phyloP scores from a whole-genome alignment of 2,113 vertebrate genomes.

The Amphiprion percula region DNA sequence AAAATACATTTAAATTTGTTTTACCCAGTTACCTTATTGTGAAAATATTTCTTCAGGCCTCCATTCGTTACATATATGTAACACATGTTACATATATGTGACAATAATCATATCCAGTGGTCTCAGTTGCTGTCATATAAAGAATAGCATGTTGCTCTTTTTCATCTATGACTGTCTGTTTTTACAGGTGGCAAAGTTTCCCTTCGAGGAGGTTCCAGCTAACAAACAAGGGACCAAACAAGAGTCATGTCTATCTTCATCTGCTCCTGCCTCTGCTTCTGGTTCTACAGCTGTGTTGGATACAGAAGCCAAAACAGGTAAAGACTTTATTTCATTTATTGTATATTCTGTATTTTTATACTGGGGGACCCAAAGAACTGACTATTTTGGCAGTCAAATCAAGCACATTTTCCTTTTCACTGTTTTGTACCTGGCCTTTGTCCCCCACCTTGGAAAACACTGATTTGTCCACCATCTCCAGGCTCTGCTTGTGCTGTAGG shows the following conservation, averaged over 20 bases:
- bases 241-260: slow-evolving; percentile 60
- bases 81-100: background rate
- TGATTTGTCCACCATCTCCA: background rate
- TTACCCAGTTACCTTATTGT: background rate
- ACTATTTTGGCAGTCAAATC: background rate
- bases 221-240: slow-evolving; percentile 75
- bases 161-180: background rate
- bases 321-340: background rate
- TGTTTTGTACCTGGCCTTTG: background rate
- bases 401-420: background rate
- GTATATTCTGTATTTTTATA: background rate
- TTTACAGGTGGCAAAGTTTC: slow-evolving; percentile 85
- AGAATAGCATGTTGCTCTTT: background rate
- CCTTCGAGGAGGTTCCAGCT: slow-evolving; percentile 90
- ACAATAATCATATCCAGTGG: background rate
- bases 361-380: background rate
- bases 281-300: slow-evolving; percentile 42
- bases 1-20: slow-evolving; percentile 2
- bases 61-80: background rate
- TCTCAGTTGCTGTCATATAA: background rate
- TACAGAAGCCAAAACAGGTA: slow-evolving; percentile 57
- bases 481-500: slow-evolving; percentile 33
- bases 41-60: background rate
- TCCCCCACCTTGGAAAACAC: background rate
- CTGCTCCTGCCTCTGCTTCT: slow-evolving; percentile 26